These are phyloP conservation scores for Pseudolycoriella hygida DNA, from an alignment of 2,888 invertebrate species.

Conservation along the genomic window DNA sequence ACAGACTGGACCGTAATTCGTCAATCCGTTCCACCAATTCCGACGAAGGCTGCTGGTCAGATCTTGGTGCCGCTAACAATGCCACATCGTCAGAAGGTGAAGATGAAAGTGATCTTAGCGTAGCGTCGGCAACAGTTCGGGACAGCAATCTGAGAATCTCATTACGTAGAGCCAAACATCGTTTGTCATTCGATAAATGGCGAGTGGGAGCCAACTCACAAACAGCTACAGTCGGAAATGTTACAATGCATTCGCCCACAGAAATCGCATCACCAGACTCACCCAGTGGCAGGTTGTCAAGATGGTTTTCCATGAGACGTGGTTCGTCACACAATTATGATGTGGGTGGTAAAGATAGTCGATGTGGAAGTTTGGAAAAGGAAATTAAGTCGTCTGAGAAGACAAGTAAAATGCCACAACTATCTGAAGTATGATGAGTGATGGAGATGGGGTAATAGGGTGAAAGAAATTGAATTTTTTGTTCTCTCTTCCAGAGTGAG, in stretches of 20 bases:
- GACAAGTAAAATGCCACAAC: conserved; percentile 44
- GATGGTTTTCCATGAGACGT: conserved; percentile 79
- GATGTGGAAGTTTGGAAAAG: conserved; percentile 18
- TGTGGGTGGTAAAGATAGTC: conserved; percentile 27
- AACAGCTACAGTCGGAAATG: conserved; percentile 12
- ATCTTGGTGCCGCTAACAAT: conserved; percentile 24
- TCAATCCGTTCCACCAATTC: conserved; percentile 30
- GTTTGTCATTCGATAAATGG: conserved; percentile 60
- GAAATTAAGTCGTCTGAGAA: conserved; percentile 6
- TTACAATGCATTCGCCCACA: conserved; percentile 12
- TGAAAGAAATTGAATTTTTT: background rate
- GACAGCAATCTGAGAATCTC: conserved; percentile 65
- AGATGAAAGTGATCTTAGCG: conserved; percentile 31
- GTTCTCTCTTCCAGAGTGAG: too few species aligned
- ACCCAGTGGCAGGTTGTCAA: conserved; percentile 56
- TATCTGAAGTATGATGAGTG: conserved; percentile 49
- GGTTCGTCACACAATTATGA: conserved; percentile 73
- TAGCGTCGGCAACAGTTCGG: conserved; percentile 30
- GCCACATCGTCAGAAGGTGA: conserved; percentile 46
- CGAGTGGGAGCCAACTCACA: conserved; percentile 24
- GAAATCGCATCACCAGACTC: conserved; percentile 45
- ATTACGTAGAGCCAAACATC: conserved; percentile 61
- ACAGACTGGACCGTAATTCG: conserved; percentile 17
- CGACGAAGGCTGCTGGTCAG: conserved; percentile 46
- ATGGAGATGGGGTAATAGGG: background rate